phyloP scores from a whole-genome alignment of 1,140 invertebrate genomes.

The Pectinophora gossypiella region DNA sequence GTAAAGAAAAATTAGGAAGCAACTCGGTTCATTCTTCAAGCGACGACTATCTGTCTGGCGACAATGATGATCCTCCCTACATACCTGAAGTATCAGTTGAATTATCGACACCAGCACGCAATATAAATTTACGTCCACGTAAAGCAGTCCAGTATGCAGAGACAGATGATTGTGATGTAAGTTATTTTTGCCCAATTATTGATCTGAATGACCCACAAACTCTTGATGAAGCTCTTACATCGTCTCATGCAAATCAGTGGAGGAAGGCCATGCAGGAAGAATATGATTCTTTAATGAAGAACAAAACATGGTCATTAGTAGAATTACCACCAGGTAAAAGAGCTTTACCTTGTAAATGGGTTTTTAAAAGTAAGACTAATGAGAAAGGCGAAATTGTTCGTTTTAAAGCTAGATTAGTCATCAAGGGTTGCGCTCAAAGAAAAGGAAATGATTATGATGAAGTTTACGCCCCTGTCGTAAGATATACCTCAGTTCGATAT shows the following conservation, averaged over 20 bases:
- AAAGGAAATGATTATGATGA: slow-evolving; percentile 38
- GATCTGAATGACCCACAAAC: slow-evolving; percentile 10
- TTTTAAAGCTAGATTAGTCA: slow-evolving; percentile 39
- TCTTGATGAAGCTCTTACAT: slow-evolving; percentile 29
- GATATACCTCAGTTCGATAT: slow-evolving; percentile 33
- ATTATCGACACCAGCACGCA: neutral
- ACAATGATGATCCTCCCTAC: no score
- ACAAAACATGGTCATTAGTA: slow-evolving; percentile 48
- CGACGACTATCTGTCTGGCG: no score
- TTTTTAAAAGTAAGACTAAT: slow-evolving; percentile 35
- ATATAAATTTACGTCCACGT: neutral
- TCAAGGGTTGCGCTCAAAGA: slow-evolving; percentile 50
- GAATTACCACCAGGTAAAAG: slow-evolving; percentile 38
- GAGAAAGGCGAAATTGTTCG: slow-evolving; percentile 30
- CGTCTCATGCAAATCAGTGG: slow-evolving; percentile 29
- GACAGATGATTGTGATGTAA: slow-evolving; percentile 5
- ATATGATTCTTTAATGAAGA: slow-evolving; percentile 33
- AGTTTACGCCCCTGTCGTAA: slow-evolving; percentile 25
- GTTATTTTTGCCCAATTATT: slow-evolving; percentile 8
- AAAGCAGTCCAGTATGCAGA: neutral
- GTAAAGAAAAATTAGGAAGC: no score
- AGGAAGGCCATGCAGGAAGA: slow-evolving; percentile 38
- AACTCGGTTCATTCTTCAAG: no score
- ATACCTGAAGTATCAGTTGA: neutral
- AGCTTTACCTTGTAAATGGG: slow-evolving; percentile 38